Base-by-base conservation (phyloP, 2,113 vertebrate genomes). In the Chionis minor region DNA sequence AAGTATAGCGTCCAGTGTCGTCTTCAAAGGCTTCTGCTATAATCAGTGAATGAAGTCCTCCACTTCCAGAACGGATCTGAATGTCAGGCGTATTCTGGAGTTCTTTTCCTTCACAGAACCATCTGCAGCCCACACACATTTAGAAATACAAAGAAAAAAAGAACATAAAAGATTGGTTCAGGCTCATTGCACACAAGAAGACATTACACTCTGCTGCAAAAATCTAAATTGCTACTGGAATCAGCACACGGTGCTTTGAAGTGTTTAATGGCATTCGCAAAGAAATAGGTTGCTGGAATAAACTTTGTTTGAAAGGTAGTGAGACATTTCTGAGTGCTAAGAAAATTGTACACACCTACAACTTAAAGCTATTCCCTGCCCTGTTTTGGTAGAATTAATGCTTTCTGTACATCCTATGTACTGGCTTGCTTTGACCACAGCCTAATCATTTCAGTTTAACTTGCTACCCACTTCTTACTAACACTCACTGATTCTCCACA, bases 11-110 rank as follows among this genome's bases (percentile, higher is more conserved):
- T 12, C 99, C 99, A 4, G 99, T 99, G 98, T 99, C 99, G 98
- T 99, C 99, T 97, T 99, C 99, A 67, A 99, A 99, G 92, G 99
- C 99, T 96, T 99, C 99, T 5, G 98, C 77, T n/a, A 99, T 99
- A 97, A 98, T 97, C 92, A 99, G 98, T 4, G 98, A 99, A 94
- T 99, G 99, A 80, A 98, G 98, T 83, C 99, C 98, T 67, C 96
- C 99, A 38, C 98, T 98, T 90, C 98, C 98, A 83, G 98, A 98
- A 86, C 1, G 92, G 97, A 99, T 99, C 88, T 99, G 99, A 82
- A 99, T 98, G 94, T 99, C 99, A 12, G 99, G 99, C 14, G 98
- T 98, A 98, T 98, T 98, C 86, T 98, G 98, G 23, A 99, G 98
- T 95, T 99, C 99, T 40, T 98, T 99, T 33, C 99, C 99, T 97